These are phyloP conservation scores for Grallaria varia DNA, from an alignment of 2,113 vertebrate species.

Conservation along the genomic window DNA sequence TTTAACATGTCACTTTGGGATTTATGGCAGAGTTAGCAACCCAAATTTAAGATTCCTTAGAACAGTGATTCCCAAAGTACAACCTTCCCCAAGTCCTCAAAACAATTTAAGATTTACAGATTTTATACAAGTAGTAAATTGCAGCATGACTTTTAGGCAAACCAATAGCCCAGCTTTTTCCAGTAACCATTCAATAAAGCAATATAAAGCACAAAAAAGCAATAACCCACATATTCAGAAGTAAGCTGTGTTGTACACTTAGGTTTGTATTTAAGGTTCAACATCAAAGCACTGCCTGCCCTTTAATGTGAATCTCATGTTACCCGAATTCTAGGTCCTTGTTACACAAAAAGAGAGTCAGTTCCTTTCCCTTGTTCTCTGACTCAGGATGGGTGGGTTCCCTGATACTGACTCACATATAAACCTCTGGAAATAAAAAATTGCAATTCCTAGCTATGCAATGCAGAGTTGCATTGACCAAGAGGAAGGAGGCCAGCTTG, in stretches of 20 bases:
- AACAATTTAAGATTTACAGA: background rate
- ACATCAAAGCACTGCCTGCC: background rate
- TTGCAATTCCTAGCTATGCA: background rate
- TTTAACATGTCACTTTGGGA: constrained; percentile 9
- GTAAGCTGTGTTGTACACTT: background rate
- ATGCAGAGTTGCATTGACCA: background rate
- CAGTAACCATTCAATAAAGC: background rate
- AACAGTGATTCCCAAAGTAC: background rate
- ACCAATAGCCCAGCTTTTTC: background rate
- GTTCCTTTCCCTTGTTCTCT: background rate
- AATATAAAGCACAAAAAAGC: background rate
- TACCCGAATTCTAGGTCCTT: background rate
- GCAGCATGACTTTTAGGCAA: background rate
- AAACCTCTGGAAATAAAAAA: background rate
- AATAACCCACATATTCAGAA: background rate
- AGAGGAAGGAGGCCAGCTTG: background rate
- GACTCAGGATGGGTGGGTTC: background rate
- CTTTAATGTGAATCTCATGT: background rate
- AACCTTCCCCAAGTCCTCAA: background rate
- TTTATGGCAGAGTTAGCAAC: constrained; percentile 2
- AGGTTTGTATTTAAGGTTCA: background rate
- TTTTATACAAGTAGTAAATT: background rate
- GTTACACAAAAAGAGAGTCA: background rate
- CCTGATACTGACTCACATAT: background rate
- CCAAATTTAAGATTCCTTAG: constrained; percentile 2